Evolutionary conservation across 2,888 invertebrate genomes (phyloP).

Genomic region (Leptothorax acervorum): DNA sequence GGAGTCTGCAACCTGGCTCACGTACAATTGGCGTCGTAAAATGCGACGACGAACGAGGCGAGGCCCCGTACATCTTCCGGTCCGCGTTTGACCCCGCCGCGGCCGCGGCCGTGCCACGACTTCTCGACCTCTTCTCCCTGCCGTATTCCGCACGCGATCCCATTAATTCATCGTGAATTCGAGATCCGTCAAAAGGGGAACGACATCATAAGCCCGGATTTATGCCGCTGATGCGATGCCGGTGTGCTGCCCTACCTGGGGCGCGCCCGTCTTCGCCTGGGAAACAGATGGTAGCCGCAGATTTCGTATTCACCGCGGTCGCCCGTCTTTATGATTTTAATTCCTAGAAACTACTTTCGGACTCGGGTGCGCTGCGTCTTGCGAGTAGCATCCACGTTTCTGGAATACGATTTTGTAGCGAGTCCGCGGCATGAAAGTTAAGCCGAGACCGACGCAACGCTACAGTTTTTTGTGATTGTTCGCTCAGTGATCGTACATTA

Average conservation of each 20-base stretch:
- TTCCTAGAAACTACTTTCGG: conserved; percentile 73
- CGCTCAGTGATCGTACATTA: background rate
- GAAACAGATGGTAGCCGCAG: conserved; percentile 53
- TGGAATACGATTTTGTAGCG: conserved; percentile 21
- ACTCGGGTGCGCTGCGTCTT: conserved; percentile 19
- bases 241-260: conserved; percentile 67
- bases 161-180: conserved; percentile 77
- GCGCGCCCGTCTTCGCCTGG: conserved; percentile 49
- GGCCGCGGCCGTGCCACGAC: conserved; percentile 16
- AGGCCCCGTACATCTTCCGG: background rate
- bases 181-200: conserved; percentile 62
- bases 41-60: conserved; percentile 30
- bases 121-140: conserved; percentile 40
- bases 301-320: conserved; percentile 72
- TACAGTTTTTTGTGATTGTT: background rate
- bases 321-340: conserved; percentile 78
- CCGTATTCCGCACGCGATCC: conserved; percentile 72
- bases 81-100: conserved; percentile 39
- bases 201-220: conserved; percentile 75
- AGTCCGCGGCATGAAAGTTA: conserved; percentile 33
- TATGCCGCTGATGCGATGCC: conserved; percentile 69
- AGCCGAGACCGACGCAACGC: background rate
- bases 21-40: conserved; percentile 55
- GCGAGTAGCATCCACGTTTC: conserved; percentile 35
- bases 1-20: conserved; percentile 47